phyloP scores from a whole-genome alignment of 2,888 invertebrate genomes.

The Sesia apiformis region DNA sequence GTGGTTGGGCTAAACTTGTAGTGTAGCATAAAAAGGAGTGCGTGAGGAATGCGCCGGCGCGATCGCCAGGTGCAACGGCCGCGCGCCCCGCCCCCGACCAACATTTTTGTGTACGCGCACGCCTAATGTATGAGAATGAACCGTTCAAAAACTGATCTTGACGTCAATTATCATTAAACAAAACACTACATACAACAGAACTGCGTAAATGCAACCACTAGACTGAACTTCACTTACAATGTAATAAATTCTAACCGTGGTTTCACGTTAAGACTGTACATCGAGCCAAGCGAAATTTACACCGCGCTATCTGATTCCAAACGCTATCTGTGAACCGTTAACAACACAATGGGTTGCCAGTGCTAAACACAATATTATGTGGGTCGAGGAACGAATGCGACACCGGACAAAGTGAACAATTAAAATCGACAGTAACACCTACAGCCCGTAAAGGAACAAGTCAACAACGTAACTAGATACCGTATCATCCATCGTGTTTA shows the following conservation, averaged over 20 bases:
- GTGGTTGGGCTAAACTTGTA: slow-evolving; percentile 50
- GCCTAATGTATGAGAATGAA: slow-evolving; percentile 47
- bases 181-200: no score
- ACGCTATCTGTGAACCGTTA: slow-evolving; percentile 49
- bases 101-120: slow-evolving; percentile 59
- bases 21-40: slow-evolving; percentile 68
- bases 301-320: slow-evolving; percentile 35
- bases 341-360: slow-evolving; percentile 51
- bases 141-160: slow-evolving; percentile 32
- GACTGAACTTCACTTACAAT: no score
- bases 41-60: slow-evolving; percentile 66
- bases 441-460: slow-evolving; percentile 6
- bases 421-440: slow-evolving; percentile 46
- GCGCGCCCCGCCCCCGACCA: slow-evolving; percentile 52
- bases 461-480: slow-evolving; percentile 25
- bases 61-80: slow-evolving; percentile 70
- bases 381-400: slow-evolving; percentile 52
- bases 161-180: slow-evolving; percentile 7
- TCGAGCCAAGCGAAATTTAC: slow-evolving; percentile 23
- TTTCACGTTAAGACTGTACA: no score
- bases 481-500: slow-evolving; percentile 7
- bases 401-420: slow-evolving; percentile 56
- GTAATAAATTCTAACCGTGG: no score
- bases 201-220: no score
- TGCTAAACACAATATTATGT: slow-evolving; percentile 55